Evolutionary conservation across 2,113 vertebrate species (phyloP).

Genomic region (Suricata suricatta): DNA sequence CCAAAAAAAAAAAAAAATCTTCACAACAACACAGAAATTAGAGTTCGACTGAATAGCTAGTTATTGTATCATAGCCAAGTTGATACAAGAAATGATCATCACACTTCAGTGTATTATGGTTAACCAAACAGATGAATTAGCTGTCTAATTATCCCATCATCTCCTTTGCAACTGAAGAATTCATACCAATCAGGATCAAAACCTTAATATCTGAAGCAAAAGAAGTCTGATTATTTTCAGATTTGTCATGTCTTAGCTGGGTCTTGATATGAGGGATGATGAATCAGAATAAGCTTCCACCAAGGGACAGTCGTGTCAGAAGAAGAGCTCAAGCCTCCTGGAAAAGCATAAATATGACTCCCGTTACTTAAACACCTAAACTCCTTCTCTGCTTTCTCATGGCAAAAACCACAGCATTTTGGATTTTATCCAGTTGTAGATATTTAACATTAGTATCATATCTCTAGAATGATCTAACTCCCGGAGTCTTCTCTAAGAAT

Average conservation of each 20-base stretch:
- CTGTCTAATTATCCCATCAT: not conserved
- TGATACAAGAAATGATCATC: not conserved
- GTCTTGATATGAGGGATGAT: not conserved
- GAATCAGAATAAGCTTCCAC: too few relatives aligned
- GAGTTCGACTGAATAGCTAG: not conserved
- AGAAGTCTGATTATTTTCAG: not conserved
- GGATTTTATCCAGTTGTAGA: not conserved
- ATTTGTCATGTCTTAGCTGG: not conserved
- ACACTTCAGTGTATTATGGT: not conserved
- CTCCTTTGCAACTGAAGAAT: not conserved
- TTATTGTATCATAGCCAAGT: not conserved
- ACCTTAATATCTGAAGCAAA: not conserved
- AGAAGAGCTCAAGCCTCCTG: not conserved
- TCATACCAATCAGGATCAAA: not conserved
- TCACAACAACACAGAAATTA: not conserved
- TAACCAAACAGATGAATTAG: not conserved
- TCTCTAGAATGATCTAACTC: not conserved
- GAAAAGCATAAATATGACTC: not conserved
- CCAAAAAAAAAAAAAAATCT: not conserved
- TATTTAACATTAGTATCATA: not conserved
- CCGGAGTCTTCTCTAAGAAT: not conserved
- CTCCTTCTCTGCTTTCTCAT: not conserved
- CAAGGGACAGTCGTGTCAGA: rapidly evolving
- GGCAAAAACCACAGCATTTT: not conserved
- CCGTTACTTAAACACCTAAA: not conserved